Evolutionary conservation across 1,140 invertebrate genomes (phyloP).

Genomic region (Zaprionus kolodkinae): DNA sequence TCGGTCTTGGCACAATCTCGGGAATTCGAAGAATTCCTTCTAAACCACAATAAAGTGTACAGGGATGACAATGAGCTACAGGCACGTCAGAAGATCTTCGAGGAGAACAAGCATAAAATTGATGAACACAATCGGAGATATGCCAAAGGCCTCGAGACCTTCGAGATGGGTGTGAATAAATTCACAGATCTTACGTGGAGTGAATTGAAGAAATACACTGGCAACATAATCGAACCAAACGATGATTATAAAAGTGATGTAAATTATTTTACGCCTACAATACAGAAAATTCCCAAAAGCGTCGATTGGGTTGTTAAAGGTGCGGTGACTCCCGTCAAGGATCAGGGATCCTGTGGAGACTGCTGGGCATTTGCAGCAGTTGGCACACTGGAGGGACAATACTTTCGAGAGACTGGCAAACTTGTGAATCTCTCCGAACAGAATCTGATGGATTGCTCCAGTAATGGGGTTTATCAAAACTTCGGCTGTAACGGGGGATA

Average conservation of each 20-base stretch:
- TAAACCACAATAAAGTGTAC: conserved; percentile 89
- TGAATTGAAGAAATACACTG: conserved; percentile 87
- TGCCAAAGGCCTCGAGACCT: conserved; percentile 87
- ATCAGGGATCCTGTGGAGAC: conserved; percentile 85
- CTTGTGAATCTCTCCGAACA: conserved; percentile 94
- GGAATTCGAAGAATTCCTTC: conserved; percentile 74
- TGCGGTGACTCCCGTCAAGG: conserved; percentile 22
- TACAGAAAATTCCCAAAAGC: conserved; percentile 87
- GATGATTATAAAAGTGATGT: conserved; percentile 83
- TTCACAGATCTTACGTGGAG: conserved; percentile 92
- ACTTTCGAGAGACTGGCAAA: conserved; percentile 86
- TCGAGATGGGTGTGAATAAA: conserved; percentile 89
- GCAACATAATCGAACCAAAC: background rate
- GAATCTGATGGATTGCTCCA: conserved; percentile 94
- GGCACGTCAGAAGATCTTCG: conserved; percentile 92
- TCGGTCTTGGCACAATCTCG: conserved; percentile 85
- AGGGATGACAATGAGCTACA: conserved; percentile 89
- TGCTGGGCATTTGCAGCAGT: conserved; percentile 86
- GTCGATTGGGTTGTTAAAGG: conserved; percentile 94
- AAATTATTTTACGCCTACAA: conserved; percentile 88
- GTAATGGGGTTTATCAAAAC: conserved; percentile 88
- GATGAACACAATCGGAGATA: conserved; percentile 91
- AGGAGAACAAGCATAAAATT: conserved; percentile 92
- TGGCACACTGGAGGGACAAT: conserved; percentile 91
- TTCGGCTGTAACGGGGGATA: conserved; percentile 92